Base-by-base conservation (phyloP, 2,888 invertebrate species). In the Diadegma fenestrale region DNA sequence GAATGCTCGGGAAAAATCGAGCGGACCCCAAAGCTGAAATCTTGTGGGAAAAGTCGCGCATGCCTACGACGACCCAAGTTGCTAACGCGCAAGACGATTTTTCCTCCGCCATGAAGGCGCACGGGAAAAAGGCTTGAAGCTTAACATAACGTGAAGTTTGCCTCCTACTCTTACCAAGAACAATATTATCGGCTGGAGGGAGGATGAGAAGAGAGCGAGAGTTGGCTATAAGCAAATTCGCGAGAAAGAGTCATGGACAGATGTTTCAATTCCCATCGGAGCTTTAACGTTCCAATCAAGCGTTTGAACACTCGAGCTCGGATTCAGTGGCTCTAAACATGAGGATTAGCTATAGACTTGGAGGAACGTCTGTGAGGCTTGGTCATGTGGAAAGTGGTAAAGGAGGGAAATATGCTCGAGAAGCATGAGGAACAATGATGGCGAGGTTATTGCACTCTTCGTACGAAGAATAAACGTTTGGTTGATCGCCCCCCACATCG, bases 381-480 rank as follows among this genome's bases (percentile, higher is more conserved):
- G 30, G n/a, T 37, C 3, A 37, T 17, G 48, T 30, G 12, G 19
- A 14, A 80, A 19, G 41, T 37, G 61, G 45, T 64, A 43, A 64
- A 72, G 30, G 43, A 68, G 43, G 54, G n/a, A 30, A 64, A 71
- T 43, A 64, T 41, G 68, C 22, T 64, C 33, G 19, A 58, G n/a
- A 64, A 84, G 63, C 76, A 43, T 69, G 26, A 64, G 43, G 43
- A 64, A 64, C 22, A n/a, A 17, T 63, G 51, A 68, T 48, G 75
- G 82, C 71, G 51, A 79, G 85, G 85, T 82, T 85, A 48, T 80
- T 82, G 85, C 82, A 76, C 85, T 33, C 82, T n/a, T 33, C 37
- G 19, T 58, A 58, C 5, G 12, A 12, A 12, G 71, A 37, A 73
- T 82, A 71, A 58, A 85, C 72, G 58, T 76, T 82, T 76, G 17